phyloP scores from a whole-genome alignment of 2,113 vertebrate genomes.

The Canis aureus region DNA sequence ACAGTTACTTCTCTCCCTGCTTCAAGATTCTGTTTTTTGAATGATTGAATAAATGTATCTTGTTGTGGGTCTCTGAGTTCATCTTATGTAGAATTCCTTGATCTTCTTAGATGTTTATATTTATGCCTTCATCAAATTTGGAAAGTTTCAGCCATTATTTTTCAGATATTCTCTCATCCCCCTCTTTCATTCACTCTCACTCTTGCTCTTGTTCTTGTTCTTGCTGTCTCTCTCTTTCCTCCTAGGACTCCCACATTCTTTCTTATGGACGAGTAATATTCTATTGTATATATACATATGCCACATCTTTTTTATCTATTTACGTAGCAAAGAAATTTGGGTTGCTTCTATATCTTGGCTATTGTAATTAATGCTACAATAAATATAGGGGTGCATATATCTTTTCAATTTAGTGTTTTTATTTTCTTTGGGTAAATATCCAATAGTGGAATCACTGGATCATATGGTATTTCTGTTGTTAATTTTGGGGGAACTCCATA shows the following conservation, averaged over 20 bases:
- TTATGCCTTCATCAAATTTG: not conserved
- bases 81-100: not conserved
- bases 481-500: not conserved
- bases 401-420: not conserved
- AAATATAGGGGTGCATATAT: not conserved
- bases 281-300: not conserved
- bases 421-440: not conserved
- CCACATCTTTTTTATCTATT: not conserved
- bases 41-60: not conserved
- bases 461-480: not conserved
- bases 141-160: not conserved
- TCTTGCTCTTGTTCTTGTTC: not conserved
- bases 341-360: not conserved
- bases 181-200: not conserved
- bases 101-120: not conserved
- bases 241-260: not conserved
- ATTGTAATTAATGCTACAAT: not conserved
- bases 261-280: not conserved
- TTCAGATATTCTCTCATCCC: not conserved
- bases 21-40: not conserved
- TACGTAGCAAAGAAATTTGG: not conserved
- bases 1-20: not conserved
- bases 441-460: not conserved
- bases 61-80: not conserved
- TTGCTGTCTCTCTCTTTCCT: not conserved